Percentiles rank a stretch among this genome's conserved stretches.
Evolutionary conservation across 2,113 vertebrate species (phyloP).

Genomic region (Podarcis muralis): DNA sequence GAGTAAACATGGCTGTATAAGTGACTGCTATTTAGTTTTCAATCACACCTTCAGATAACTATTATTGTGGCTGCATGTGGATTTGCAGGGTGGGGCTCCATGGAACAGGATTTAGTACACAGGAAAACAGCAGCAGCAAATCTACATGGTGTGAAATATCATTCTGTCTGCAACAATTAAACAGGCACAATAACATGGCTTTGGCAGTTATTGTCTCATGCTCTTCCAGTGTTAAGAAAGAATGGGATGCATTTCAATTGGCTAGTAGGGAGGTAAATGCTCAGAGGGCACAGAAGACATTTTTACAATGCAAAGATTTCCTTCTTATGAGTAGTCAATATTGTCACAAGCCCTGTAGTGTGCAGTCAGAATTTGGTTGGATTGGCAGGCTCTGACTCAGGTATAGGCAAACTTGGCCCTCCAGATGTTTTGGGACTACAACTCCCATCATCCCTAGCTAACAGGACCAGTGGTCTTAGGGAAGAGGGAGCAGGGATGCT

Average conservation of each 20-base stretch:
- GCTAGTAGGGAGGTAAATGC: not conserved
- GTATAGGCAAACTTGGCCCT: no score
- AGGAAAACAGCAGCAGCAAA: not conserved
- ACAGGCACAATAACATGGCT: not conserved
- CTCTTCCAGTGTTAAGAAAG: not conserved
- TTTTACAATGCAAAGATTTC: not conserved
- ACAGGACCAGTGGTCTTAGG: no score
- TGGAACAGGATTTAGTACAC: conserved; percentile 12
- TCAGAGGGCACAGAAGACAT: not conserved
- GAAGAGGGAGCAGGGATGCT: no score
- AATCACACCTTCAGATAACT: conserved; percentile 20
- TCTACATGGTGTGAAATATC: not conserved
- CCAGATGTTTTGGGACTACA: no score
- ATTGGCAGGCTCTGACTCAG: no score
- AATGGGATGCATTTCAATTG: not conserved
- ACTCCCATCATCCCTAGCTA: no score
- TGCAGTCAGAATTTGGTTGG: no score
- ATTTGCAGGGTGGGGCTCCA: conserved; percentile 59
- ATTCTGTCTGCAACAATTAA: not conserved
- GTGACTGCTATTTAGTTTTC: conserved; percentile 1
- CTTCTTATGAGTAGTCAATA: not conserved
- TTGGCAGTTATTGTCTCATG: not conserved
- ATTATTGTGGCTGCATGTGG: conserved; percentile 53
- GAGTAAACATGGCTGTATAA: not conserved
- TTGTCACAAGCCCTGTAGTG: not conserved